Evolutionary conservation across 2,888 invertebrate species (phyloP).

Genomic region (Syrista parreyssii): DNA sequence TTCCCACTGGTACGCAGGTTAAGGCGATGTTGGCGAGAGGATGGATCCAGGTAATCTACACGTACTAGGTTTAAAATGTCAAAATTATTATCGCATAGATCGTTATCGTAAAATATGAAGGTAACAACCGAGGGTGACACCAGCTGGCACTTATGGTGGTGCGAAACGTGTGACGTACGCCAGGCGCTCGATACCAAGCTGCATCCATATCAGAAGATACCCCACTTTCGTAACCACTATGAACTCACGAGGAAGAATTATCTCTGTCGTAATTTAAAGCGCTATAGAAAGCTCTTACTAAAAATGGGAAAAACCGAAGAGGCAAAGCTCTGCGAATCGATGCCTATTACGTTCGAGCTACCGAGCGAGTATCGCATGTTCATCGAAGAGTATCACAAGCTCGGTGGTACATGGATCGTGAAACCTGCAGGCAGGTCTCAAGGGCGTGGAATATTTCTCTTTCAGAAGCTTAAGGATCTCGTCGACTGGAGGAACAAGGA

Average conservation of each 20-base stretch:
- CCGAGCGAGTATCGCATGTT: constrained; percentile 73
- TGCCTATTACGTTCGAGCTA: constrained; percentile 72
- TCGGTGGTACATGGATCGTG: constrained; percentile 74
- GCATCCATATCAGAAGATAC: constrained; percentile 65
- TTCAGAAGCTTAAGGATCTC: constrained; percentile 65
- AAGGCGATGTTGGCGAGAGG: constrained; percentile 53
- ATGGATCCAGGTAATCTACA: constrained; percentile 48
- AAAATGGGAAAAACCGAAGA: constrained; percentile 56
- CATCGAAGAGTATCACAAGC: constrained; percentile 71
- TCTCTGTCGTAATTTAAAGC: constrained; percentile 69
- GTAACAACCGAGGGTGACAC: constrained; percentile 55
- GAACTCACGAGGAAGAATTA: constrained; percentile 73
- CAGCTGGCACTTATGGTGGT: constrained; percentile 73
- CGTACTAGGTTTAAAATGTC: background rate
- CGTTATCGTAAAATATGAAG: constrained; percentile 35
- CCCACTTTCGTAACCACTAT: constrained; percentile 73
- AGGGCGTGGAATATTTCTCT: constrained; percentile 74
- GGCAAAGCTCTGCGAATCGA: constrained; percentile 68
- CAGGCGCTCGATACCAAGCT: constrained; percentile 45
- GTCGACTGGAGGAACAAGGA: constrained; percentile 54
- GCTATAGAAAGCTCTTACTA: constrained; percentile 58
- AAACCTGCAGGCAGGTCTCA: constrained; percentile 73
- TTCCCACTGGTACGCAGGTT: constrained; percentile 43
- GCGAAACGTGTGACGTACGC: constrained; percentile 70
- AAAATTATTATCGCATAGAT: constrained; percentile 1